A percentile compares a stretch with the other conserved stretches of the same genome.
phyloP scores from a whole-genome alignment of 2,888 invertebrate genomes.

The Furcula furcula region DNA sequence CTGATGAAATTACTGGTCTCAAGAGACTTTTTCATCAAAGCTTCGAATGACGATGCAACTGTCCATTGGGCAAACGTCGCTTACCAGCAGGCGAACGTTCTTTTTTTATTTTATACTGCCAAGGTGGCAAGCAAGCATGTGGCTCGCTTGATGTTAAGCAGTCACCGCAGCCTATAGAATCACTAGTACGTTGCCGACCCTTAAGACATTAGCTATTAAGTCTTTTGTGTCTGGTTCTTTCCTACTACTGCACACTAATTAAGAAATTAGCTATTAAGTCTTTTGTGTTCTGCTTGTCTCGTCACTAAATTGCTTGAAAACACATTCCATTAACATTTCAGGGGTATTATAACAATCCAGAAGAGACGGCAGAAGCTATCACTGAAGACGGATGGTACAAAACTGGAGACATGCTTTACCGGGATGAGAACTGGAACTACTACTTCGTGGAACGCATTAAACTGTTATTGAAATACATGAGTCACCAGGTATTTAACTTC shows the following conservation, averaged over 20 bases:
- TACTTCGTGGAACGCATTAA: slow-evolving; percentile 76
- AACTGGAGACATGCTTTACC: slow-evolving; percentile 77
- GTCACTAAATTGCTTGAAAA: not conserved
- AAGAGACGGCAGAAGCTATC: slow-evolving; percentile 58
- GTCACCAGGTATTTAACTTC: slow-evolving; percentile 57
- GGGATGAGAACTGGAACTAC: slow-evolving; percentile 71
- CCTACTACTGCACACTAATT: not conserved
- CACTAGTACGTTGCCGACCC: too few species aligned
- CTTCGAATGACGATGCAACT: too few species aligned
- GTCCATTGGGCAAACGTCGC: too few species aligned
- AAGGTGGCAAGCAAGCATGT: too few species aligned
- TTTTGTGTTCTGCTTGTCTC: not conserved
- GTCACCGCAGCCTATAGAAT: too few species aligned
- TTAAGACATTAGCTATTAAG: too few species aligned
- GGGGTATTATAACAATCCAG: slow-evolving; percentile 66
- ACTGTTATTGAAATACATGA: slow-evolving; percentile 72
- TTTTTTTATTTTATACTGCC: too few species aligned
- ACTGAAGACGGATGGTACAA: slow-evolving; percentile 71
- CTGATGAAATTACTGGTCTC: too few species aligned
- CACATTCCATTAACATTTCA: slow-evolving; percentile 14
- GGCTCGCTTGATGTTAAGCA: too few species aligned
- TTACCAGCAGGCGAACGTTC: too few species aligned
- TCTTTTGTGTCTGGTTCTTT: too few species aligned
- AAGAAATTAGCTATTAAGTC: not conserved
- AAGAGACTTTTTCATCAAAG: too few species aligned